Evolutionary conservation across 2,113 vertebrate genomes (phyloP), one percentile per base, ranked within the genome.

Genomic region (Gymnobelideus leadbeateri): DNA sequence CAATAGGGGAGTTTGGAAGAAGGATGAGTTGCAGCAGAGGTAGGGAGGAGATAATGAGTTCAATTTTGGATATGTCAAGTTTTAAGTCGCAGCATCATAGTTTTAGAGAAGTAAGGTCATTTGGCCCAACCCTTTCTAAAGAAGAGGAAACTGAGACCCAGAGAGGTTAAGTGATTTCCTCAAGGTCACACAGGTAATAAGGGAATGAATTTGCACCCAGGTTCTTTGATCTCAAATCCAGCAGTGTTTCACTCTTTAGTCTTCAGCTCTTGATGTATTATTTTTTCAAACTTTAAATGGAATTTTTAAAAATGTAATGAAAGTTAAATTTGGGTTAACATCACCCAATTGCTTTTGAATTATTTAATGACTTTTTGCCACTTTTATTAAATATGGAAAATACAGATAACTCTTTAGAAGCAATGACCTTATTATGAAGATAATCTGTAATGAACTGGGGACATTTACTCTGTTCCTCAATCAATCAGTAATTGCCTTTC

Each of bases 371-470:
- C 61, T 77, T n/a, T 68, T 77, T 16, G 14, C 61, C 37, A n/a
- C 37, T 77, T 77, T 77, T 77, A 77, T 77, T n/a, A 77, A 77
- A 77, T 77, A n/a, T 77, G 61, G 61, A 77, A 77, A 77, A 77
- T 77, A 77, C 16, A n/a, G 61, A 77, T 77, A 77, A 77, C 61
- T 77, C 61, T 77, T 77, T 31, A 77, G 61, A 77, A 14, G 57
- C 57, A 68, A 68, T 68, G 28, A 68, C 28, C 57, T 37, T n/a
- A 77, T 77, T n/a, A 77, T 77, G 37, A n/a, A 77, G 61, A 77
- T n/a, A 77, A 77, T 77, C 61, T 77, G 61, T n/a, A 77, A 77
- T 77, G 61, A n/a, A 77, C 61, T 77, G 61, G 14, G 61, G n/a
- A 77, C 61, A n/a, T 77, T 77, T 77, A 19, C 37, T 77, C 31